These are phyloP conservation scores for Tipula confusa DNA, from an alignment of 2,888 invertebrate genomes.

Conservation along the genomic window DNA sequence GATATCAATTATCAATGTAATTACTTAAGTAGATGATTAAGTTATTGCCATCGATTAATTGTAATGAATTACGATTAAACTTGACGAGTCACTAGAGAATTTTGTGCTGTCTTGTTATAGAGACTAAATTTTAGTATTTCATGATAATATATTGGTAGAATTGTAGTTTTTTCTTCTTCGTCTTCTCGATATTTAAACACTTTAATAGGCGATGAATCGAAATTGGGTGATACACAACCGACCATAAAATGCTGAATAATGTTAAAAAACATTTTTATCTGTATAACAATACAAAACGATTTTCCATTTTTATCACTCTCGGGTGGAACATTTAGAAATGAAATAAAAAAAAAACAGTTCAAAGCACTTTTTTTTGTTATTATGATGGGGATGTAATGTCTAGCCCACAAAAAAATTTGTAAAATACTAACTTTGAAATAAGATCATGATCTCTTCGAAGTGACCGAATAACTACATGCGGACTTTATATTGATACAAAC, in stretches of 20 bases:
- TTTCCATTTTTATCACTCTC: constrained; percentile 20
- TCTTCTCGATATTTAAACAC: neutral
- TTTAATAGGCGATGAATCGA: neutral
- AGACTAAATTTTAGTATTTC: neutral
- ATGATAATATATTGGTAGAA: neutral
- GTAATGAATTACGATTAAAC: neutral
- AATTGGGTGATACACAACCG: neutral
- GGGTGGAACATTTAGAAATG: constrained; percentile 14
- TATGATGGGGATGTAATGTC: neutral
- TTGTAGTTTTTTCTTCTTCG: neutral
- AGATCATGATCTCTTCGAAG: too few relatives aligned
- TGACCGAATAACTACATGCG: neutral
- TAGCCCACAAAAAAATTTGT: neutral
- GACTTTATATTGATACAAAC: neutral
- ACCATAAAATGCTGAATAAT: constrained; percentile 15
- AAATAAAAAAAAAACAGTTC: neutral
- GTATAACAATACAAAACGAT: neutral
- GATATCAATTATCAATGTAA: constrained; percentile 3
- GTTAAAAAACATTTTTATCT: neutral
- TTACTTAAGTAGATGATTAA: neutral
- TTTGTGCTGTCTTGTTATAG: neutral
- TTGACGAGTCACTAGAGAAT: constrained; percentile 3
- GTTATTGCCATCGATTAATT: constrained; percentile 20
- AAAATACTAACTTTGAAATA: too few relatives aligned
- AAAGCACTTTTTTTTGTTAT: neutral